Conservation (phyloP, 2,113 vertebrate species). For the Calcarius ornatus region DNA sequence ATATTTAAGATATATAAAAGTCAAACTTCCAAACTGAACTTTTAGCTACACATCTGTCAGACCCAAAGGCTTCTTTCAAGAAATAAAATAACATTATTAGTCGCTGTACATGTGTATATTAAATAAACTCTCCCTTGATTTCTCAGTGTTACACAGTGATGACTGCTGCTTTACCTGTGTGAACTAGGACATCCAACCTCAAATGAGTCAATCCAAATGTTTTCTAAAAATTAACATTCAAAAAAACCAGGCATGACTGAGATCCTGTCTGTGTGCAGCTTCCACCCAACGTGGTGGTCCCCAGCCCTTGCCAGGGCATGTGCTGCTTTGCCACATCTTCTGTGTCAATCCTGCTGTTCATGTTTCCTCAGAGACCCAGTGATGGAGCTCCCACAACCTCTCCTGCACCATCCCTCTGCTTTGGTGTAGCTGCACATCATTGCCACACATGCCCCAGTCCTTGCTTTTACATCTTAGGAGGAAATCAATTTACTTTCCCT, state of each 20-base stretch:
- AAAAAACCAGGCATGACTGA: background rate
- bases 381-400: background rate
- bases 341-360: background rate
- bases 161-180: background rate
- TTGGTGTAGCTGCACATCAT: background rate
- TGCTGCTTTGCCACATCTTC: background rate
- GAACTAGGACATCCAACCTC: background rate
- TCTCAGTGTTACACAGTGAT: background rate
- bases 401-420: accelerated
- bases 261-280: background rate
- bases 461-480: background rate
- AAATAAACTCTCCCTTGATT: background rate
- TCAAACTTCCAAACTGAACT: background rate
- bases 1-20: background rate
- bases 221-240: background rate
- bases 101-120: background rate
- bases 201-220: background rate
- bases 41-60: background rate
- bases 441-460: accelerated
- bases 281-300: background rate
- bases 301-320: background rate
- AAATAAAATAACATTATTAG: background rate
- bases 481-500: background rate
- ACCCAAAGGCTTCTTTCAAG: background rate
- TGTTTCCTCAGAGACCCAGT: background rate